These are phyloP conservation scores for Lacerta bilineata DNA, from an alignment of 2,797 vertebrate genomes.

Conservation along the genomic window DNA sequence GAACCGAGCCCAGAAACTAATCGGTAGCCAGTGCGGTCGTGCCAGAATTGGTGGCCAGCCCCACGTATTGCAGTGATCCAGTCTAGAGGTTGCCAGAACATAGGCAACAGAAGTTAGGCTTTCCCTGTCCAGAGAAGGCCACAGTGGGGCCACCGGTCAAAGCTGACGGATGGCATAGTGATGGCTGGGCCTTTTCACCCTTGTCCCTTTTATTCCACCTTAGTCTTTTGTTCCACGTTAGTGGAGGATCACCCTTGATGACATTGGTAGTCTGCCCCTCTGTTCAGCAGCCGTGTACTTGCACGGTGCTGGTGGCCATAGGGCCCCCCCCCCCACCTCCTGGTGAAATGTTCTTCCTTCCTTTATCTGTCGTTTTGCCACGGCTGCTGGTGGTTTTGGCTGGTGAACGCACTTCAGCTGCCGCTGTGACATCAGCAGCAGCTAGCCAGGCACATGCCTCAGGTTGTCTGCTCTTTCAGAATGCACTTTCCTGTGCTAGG, in stretches of 20 bases:
- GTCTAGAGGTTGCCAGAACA: too few relatives aligned
- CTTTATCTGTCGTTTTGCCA: not conserved
- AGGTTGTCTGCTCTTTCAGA: not conserved
- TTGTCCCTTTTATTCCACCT: not conserved
- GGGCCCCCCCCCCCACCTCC: not conserved
- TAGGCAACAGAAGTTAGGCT: too few relatives aligned
- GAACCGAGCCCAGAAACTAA: too few relatives aligned
- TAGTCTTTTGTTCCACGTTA: not conserved
- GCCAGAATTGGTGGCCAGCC: too few relatives aligned
- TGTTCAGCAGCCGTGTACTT: not conserved
- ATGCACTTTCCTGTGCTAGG: not conserved
- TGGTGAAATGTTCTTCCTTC: not conserved
- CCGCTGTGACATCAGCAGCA: too few relatives aligned
- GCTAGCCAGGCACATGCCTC: not conserved
- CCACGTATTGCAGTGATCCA: too few relatives aligned
- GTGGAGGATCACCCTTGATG: not conserved
- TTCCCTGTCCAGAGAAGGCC: too few relatives aligned
- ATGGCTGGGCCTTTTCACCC: too few relatives aligned
- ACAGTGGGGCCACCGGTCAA: too few relatives aligned
- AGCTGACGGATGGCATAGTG: not conserved
- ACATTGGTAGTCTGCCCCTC: not conserved
- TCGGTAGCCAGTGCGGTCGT: too few relatives aligned
- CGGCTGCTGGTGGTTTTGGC: not conserved
- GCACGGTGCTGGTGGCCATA: not conserved
- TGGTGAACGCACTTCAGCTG: not conserved